These are phyloP conservation scores for Psittacus erithacus DNA, from an alignment of 2,113 vertebrate species.

Conservation along the genomic window DNA sequence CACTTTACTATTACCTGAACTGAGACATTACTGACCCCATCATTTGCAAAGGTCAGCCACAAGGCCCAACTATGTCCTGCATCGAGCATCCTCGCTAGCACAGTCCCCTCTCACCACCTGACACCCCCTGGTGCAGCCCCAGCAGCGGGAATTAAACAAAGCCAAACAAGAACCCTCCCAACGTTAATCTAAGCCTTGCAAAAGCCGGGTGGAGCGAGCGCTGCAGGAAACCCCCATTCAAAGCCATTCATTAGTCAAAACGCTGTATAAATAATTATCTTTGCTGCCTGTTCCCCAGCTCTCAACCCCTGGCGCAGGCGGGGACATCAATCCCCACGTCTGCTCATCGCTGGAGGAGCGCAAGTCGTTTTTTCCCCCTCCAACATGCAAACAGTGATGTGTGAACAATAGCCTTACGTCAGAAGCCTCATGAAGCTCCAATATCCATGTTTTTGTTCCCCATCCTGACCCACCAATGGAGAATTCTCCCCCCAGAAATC, in stretches of 20 bases:
- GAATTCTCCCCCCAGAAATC: conserved; percentile 47
- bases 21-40: fast-evolving
- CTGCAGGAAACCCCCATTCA: conserved; percentile 24
- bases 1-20: neutral
- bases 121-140: neutral
- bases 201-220: neutral
- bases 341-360: neutral
- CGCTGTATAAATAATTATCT: conserved; percentile 30
- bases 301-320: neutral
- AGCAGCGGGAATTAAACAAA: neutral
- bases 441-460: conserved; percentile 30
- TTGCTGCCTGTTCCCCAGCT: neutral
- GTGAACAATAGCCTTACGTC: conserved; percentile 80
- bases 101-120: fast-evolving
- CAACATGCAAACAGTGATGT: neutral
- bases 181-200: neutral
- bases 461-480: neutral
- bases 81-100: neutral
- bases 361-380: neutral
- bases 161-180: neutral
- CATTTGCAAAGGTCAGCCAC: neutral
- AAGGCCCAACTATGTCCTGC: fast-evolving
- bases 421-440: conserved; percentile 10
- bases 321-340: neutral
- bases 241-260: neutral